Percentiles rank a stretch among this genome's conserved stretches.
Evolutionary conservation across 2,797 vertebrate species (phyloP).

Genomic region (Gadopsis bispinosus): DNA sequence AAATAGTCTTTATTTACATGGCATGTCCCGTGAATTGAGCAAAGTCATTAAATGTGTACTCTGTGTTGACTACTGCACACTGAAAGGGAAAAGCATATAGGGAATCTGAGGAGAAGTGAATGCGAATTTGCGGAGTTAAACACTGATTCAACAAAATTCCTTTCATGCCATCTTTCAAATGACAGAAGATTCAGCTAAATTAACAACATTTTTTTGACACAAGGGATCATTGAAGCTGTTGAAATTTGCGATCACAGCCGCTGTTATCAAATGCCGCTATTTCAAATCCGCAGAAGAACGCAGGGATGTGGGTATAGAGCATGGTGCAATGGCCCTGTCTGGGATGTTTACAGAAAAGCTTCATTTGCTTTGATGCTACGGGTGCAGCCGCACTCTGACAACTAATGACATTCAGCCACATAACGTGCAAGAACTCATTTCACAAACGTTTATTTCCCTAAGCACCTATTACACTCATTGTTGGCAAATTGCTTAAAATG

Average conservation of each 20-base stretch:
- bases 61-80: constrained; percentile 25
- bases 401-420: constrained; percentile 35
- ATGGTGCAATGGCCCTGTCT: constrained; percentile 3
- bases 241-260: constrained; percentile 56
- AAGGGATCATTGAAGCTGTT: constrained; percentile 20
- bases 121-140: constrained; percentile 47
- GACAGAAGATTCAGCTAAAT: constrained; percentile 54
- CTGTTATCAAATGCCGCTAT: constrained; percentile 41
- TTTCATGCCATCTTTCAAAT: constrained; percentile 46
- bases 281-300: constrained; percentile 44
- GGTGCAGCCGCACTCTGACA: constrained; percentile 27
- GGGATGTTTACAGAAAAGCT: constrained; percentile 50
- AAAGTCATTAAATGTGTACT: constrained; percentile 52
- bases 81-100: constrained; percentile 17
- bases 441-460: constrained; percentile 24
- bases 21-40: constrained; percentile 42
- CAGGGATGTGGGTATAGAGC: constrained; percentile 18
- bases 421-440: constrained; percentile 14
- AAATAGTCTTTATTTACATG: constrained; percentile 45
- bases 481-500: constrained; percentile 18
- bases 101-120: constrained; percentile 16
- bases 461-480: background rate
- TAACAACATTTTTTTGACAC: constrained; percentile 37
- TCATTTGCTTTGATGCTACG: constrained; percentile 50
- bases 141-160: constrained; percentile 48